These are phyloP conservation scores for Aphidius ervi DNA, from an alignment of 1,140 invertebrate genomes.

Conservation along the genomic window DNA sequence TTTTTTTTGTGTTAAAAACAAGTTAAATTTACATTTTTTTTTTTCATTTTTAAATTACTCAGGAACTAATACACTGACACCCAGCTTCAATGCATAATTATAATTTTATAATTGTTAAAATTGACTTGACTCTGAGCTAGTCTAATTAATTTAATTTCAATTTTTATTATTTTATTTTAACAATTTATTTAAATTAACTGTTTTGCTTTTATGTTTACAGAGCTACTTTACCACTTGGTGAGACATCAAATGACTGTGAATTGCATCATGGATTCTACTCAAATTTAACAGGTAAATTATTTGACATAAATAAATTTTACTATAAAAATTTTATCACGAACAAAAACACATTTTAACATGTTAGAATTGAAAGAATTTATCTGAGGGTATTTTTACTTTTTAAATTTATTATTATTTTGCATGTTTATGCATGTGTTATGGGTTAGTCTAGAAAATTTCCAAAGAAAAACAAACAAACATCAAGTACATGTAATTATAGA, in stretches of 20 bases:
- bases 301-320: neutral
- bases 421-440: conserved; percentile 11
- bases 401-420: conserved; percentile 1
- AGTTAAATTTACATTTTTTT: no score
- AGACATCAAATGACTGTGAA: conserved; percentile 56
- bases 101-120: neutral
- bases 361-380: neutral
- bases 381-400: no score
- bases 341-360: neutral
- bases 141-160: neutral
- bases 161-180: conserved; percentile 3
- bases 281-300: conserved; percentile 48
- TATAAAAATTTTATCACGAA: conserved; percentile 8
- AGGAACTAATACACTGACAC: no score
- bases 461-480: no score
- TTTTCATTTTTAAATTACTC: no score
- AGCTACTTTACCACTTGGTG: conserved; percentile 73
- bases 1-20: neutral
- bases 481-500: no score
- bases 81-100: no score
- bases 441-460: neutral
- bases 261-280: conserved; percentile 46
- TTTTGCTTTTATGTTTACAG: conserved; percentile 51
- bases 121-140: neutral
- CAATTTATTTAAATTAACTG: no score